phyloP scores from a whole-genome alignment of 2,888 invertebrate species.

The Fissipunctia ypsillon region DNA sequence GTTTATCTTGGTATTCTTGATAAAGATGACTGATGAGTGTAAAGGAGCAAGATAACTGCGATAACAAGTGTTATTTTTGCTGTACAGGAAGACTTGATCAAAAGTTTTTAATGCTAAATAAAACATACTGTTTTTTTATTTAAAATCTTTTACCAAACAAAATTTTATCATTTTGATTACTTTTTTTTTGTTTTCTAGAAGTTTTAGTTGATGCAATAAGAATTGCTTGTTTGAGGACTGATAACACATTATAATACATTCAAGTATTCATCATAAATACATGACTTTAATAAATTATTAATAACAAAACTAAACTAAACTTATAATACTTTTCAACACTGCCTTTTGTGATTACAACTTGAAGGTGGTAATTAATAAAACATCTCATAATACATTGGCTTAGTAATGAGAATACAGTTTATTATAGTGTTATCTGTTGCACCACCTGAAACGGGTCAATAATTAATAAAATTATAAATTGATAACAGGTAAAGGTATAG shows the following conservation, averaged over 20 bases:
- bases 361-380: not conserved
- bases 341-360: not conserved
- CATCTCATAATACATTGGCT: not conserved
- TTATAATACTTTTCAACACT: not conserved
- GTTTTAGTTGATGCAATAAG: slow-evolving; percentile 18
- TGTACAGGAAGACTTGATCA: slow-evolving; percentile 39
- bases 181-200: slow-evolving; percentile 30
- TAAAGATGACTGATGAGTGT: slow-evolving; percentile 82
- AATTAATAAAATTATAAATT: too few relatives aligned
- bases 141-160: slow-evolving; percentile 22
- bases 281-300: slow-evolving; percentile 14
- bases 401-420: not conserved
- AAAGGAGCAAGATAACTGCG: slow-evolving; percentile 76
- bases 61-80: slow-evolving; percentile 69
- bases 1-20: slow-evolving; percentile 78
- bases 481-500: too few relatives aligned
- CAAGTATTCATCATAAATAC: too few relatives aligned
- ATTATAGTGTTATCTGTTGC: too few relatives aligned
- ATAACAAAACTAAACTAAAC: too few relatives aligned
- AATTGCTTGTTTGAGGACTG: slow-evolving; percentile 26
- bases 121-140: slow-evolving; percentile 5
- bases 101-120: slow-evolving; percentile 26
- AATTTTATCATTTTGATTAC: slow-evolving; percentile 4
- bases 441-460: too few relatives aligned
- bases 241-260: slow-evolving; percentile 23